phyloP scores from a whole-genome alignment of 1,140 invertebrate genomes.

The Arion vulgaris region DNA sequence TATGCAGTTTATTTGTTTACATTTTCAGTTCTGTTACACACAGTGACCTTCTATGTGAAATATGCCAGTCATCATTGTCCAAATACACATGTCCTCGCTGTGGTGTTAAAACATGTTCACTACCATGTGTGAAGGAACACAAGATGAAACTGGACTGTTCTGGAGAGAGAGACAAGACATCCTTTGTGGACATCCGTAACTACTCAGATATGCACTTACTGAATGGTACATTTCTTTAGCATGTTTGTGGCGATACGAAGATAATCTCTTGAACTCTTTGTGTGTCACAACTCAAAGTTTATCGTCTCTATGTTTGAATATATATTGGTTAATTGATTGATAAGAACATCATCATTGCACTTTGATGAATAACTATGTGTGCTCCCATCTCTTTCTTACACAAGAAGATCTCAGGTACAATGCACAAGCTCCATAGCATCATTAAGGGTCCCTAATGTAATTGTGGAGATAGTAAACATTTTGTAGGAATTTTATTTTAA shows the following conservation, averaged over 20 bases:
- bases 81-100: slow-evolving; percentile 33
- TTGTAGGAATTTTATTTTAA: too few species aligned
- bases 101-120: slow-evolving; percentile 16
- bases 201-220: slow-evolving; percentile 19
- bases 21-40: too few species aligned
- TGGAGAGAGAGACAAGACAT: slow-evolving; percentile 22
- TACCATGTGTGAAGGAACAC: slow-evolving; percentile 28
- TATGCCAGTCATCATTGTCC: background rate
- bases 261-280: background rate
- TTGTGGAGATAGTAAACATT: too few species aligned
- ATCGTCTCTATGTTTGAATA: background rate
- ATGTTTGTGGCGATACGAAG: too few species aligned
- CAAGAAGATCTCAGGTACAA: too few species aligned
- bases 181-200: slow-evolving; percentile 12
- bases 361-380: too few species aligned
- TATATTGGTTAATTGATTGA: background rate
- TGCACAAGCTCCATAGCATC: background rate
- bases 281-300: background rate
- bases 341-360: too few species aligned
- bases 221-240: slow-evolving; percentile 12
- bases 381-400: too few species aligned
- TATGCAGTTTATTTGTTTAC: too few species aligned
- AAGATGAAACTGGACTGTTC: slow-evolving; percentile 7
- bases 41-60: background rate
- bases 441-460: too few species aligned